Conservation (phyloP, 1,140 invertebrate genomes). For the Solenopsis invicta region DNA sequence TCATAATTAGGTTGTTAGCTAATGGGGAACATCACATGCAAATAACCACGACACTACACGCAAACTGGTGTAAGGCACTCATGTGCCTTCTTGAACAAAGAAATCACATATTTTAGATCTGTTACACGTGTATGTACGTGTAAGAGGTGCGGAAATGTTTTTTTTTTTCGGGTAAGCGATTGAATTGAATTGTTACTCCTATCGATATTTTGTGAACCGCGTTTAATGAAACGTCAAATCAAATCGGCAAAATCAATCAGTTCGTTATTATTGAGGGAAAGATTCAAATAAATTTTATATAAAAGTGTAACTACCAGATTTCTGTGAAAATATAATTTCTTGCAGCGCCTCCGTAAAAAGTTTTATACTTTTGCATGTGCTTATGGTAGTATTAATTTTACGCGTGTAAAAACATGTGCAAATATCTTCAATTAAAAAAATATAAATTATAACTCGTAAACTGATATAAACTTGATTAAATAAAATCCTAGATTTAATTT, state of each 20-base stretch:
- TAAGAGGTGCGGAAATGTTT: not conserved
- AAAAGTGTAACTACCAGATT: not conserved
- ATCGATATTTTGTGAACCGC: not conserved
- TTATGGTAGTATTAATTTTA: not conserved
- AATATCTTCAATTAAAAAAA: not conserved
- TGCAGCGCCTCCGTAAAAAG: not conserved
- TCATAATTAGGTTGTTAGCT: constrained; percentile 73
- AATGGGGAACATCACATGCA: constrained; percentile 68
- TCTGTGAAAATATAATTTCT: not conserved
- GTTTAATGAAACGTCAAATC: not conserved
- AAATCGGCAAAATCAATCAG: not conserved
- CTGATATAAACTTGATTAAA: constrained; percentile 21
- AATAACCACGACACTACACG: constrained; percentile 66
- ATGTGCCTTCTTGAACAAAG: not conserved
- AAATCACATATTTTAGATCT: not conserved
- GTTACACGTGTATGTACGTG: not conserved
- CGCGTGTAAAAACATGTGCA: not conserved
- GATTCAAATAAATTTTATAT: not conserved
- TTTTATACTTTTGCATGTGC: not conserved
- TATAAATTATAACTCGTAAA: constrained; percentile 1
- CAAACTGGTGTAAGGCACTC: constrained; percentile 26
- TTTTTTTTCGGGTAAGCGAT: not conserved
- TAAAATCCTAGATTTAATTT: not conserved
- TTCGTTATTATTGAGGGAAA: not conserved
- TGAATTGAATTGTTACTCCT: not conserved